Evolutionary conservation across 2,888 invertebrate genomes (phyloP).

Genomic region (Cantharis lateralis): DNA sequence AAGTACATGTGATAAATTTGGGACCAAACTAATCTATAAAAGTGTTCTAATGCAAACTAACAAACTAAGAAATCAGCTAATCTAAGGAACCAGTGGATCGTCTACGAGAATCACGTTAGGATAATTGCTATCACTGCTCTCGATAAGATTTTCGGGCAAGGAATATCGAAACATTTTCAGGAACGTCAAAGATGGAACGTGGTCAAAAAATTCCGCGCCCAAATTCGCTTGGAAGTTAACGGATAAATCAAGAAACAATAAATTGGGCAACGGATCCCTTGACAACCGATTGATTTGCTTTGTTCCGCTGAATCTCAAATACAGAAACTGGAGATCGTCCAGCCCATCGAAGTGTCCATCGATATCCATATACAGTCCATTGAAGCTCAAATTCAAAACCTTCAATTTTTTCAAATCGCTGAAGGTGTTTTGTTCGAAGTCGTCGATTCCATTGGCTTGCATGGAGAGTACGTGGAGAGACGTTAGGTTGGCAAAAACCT

Average conservation of each 20-base stretch:
- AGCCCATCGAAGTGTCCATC: constrained; percentile 10
- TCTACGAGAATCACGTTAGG: constrained; percentile 3
- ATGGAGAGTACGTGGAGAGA: not conserved
- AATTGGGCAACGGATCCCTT: not conserved
- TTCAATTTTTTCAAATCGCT: not conserved
- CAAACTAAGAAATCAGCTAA: not conserved
- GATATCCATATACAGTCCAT: not conserved
- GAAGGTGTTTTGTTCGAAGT: not conserved
- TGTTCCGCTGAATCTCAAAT: not conserved
- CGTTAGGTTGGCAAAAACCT: not conserved
- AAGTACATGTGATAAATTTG: too few species aligned
- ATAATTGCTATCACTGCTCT: not conserved
- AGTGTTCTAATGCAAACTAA: not conserved
- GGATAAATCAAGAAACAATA: not conserved
- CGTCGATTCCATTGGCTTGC: not conserved
- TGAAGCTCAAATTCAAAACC: not conserved
- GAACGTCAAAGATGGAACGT: not conserved
- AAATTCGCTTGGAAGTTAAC: not conserved
- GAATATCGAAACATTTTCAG: not conserved
- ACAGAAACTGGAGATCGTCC: not conserved
- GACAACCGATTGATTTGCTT: not conserved
- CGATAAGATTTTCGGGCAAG: not conserved
- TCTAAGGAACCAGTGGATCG: constrained; percentile 3
- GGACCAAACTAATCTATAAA: too few species aligned
- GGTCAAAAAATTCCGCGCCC: not conserved